A percentile compares a stretch with the other conserved stretches of the same genome.
phyloP scores from a whole-genome alignment of 2,888 invertebrate genomes.

The Glyphotaelius pellucidus region DNA sequence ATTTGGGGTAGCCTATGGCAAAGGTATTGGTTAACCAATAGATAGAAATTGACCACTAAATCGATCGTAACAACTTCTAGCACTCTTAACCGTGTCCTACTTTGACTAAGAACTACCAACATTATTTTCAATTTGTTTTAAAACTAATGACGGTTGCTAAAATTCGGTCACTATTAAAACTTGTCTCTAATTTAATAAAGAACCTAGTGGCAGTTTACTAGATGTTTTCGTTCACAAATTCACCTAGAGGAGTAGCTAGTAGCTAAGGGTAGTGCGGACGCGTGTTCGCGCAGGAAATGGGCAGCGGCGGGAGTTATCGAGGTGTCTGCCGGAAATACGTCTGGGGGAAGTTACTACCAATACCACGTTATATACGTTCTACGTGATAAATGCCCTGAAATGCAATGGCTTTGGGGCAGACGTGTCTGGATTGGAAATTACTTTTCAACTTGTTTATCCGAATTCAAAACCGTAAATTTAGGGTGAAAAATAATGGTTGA shows the following conservation, averaged over 20 bases:
- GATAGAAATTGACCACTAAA: no score
- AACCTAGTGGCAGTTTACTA: background rate
- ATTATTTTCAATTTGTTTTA: no score
- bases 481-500: background rate
- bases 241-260: background rate
- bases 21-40: no score
- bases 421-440: background rate
- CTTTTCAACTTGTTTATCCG: background rate
- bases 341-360: background rate
- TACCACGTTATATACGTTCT: background rate
- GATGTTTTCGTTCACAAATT: background rate
- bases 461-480: background rate
- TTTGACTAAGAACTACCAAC: no score
- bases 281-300: background rate
- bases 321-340: conserved; percentile 2
- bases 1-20: no score
- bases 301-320: background rate
- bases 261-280: no score
- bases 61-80: no score
- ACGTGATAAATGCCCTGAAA: background rate
- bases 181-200: background rate
- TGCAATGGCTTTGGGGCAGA: background rate
- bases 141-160: background rate
- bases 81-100: no score
- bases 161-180: background rate